Evolutionary conservation across 2,888 invertebrate species (phyloP).

Genomic region (Chesias legatella): DNA sequence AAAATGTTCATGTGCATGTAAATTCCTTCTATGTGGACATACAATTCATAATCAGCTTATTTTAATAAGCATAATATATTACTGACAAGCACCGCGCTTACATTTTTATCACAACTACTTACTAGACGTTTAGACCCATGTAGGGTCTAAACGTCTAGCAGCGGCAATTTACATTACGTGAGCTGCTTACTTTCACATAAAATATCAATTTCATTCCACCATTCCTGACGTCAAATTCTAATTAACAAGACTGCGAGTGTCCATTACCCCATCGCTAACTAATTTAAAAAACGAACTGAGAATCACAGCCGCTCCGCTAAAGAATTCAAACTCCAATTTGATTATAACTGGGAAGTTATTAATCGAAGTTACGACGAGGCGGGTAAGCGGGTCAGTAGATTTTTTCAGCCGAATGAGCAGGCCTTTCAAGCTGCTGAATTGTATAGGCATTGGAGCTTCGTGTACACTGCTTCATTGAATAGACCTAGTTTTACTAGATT

Average conservation of each 20-base stretch:
- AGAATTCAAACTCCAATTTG: constrained; percentile 52
- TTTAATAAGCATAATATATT: too few relatives aligned
- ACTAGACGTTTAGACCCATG: too few relatives aligned
- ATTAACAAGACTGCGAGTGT: constrained; percentile 9
- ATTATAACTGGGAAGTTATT: constrained; percentile 56
- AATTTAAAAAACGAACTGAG: constrained; percentile 52
- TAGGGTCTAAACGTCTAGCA: too few relatives aligned
- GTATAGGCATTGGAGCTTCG: constrained; percentile 2
- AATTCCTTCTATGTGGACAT: too few relatives aligned
- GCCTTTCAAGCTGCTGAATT: constrained; percentile 24
- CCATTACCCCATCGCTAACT: constrained; percentile 38
- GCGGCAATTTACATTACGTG: too few relatives aligned
- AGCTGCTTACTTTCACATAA: too few relatives aligned
- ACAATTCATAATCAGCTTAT: too few relatives aligned
- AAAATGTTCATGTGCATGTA: too few relatives aligned
- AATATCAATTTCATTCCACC: too few relatives aligned
- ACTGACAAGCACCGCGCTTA: too few relatives aligned
- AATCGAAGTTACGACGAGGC: constrained; percentile 47
- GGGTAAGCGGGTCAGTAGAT: constrained; percentile 53
- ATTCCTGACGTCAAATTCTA: neutral
- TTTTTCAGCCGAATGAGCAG: constrained; percentile 45
- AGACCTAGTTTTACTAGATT: constrained; percentile 1
- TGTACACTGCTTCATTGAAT: constrained; percentile 3
- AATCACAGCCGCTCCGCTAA: constrained; percentile 40
- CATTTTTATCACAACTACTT: too few relatives aligned